Evolutionary conservation across 2,797 vertebrate genomes (phyloP).

Genomic region (Poeciliopsis paucimaculata): DNA sequence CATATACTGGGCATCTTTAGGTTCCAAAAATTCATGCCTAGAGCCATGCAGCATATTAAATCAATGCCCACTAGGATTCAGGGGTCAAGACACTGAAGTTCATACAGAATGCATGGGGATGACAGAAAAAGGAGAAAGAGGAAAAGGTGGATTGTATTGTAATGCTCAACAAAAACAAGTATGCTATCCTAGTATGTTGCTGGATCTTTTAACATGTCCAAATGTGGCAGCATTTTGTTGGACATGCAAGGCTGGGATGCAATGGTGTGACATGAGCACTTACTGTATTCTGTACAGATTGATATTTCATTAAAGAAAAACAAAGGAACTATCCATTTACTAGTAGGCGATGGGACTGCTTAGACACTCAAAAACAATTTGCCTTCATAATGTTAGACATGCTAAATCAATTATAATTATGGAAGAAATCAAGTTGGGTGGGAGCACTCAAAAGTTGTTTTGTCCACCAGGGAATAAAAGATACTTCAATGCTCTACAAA

Average conservation of each 20-base stretch:
- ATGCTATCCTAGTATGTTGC: neutral
- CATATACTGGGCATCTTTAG: neutral
- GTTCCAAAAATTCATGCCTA: neutral
- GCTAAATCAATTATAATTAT: neutral
- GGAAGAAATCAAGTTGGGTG: neutral
- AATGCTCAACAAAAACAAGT: neutral
- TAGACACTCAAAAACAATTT: neutral
- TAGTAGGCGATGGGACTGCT: neutral
- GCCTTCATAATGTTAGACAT: neutral
- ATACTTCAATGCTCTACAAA: neutral
- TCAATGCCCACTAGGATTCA: neutral
- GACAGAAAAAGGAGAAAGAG: neutral
- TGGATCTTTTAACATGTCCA: neutral
- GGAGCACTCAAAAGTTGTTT: neutral
- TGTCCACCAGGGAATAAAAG: neutral
- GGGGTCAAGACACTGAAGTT: neutral
- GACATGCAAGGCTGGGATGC: neutral
- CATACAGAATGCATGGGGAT: neutral
- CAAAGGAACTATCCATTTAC: neutral
- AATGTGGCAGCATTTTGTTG: neutral
- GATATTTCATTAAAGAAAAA: neutral
- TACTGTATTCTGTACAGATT: neutral
- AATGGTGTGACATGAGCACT: neutral
- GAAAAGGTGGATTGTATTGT: neutral
- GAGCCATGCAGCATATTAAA: neutral